These are phyloP conservation scores for Leucophora obtusa DNA, from an alignment of 2,888 invertebrate species.

Conservation along the genomic window DNA sequence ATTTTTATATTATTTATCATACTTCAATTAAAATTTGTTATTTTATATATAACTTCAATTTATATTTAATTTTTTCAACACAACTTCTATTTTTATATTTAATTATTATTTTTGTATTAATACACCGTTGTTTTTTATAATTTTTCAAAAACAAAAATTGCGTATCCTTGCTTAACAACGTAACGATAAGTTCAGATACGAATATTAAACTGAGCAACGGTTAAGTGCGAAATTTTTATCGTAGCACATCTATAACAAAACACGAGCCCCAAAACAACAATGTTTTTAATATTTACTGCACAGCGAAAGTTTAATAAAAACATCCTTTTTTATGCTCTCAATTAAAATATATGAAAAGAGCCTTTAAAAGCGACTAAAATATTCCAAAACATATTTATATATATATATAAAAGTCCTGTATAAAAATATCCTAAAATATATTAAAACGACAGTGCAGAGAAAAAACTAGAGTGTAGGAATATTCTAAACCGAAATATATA, in stretches of 20 bases:
- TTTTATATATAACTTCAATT: constrained; percentile 5
- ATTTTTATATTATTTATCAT: no score
- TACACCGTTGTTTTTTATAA: constrained; percentile 44
- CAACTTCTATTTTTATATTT: constrained; percentile 12
- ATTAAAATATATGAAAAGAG: constrained; percentile 9
- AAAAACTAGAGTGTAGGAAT: neutral
- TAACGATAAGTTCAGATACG: constrained; percentile 79
- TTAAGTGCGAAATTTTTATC: constrained; percentile 71
- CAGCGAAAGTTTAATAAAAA: constrained; percentile 52
- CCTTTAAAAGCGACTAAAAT: constrained; percentile 14
- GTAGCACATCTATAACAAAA: constrained; percentile 65
- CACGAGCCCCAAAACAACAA: constrained; percentile 42
- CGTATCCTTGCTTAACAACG: constrained; percentile 75
- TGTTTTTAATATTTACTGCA: constrained; percentile 25
- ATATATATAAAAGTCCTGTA: constrained; percentile 18
- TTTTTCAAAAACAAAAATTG: constrained; percentile 60
- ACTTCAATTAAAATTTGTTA: no score
- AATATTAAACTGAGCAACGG: constrained; percentile 78
- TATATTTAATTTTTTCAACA: neutral
- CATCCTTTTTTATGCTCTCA: constrained; percentile 26
- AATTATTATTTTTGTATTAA: constrained; percentile 11
- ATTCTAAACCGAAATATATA: neutral
- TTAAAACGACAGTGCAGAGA: neutral
- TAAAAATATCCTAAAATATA: neutral
- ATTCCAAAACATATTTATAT: constrained; percentile 29